Base-by-base conservation (phyloP, 1,140 invertebrate species). In the Globodera ellingtonae region DNA sequence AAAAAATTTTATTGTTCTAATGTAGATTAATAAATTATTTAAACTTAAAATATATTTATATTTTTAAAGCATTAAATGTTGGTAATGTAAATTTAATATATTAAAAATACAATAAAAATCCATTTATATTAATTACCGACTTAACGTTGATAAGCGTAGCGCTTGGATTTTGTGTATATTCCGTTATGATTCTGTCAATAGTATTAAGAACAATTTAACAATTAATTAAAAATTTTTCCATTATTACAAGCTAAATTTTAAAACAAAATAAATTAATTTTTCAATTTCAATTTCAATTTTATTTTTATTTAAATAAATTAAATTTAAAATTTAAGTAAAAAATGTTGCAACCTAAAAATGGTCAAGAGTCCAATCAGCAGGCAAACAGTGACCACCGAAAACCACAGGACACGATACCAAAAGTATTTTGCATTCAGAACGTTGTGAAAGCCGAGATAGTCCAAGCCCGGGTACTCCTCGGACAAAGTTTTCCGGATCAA, bases 391-490 rank as follows among this genome's bases (percentile, higher is more conserved):
- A 82, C 67, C 52, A 82, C 70, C 46, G 67, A 80, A 66, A 82
- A 82, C 81, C 81, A 82, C 9, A 82, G 47, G 9, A 66, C 70
- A 47, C 79, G 59, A 71, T 82, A 82, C 81, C 81, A 82, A 48
- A 52, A 74, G 13, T 82, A 35, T 35, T 73, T 59, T 44, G 81
- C 81, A 52, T 82, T 82, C 56, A 82, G 62, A 56, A 82, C 81
- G 65, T 73, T 73, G 48, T 82, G 81, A 52, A 82, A 21, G 80
- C 80, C 80, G 1, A 82, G 59, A 70, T 82, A 82, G 48, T 82
- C 81, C 35, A 82, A 71, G 44, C 81, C 81, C 18, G 81, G 81
- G 67, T 81, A 82, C 46, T 82, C 81, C 67, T 82, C 81, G 4
- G 81, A 71, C 50, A 82, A 74, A 9, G 81, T 82, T 47, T 35